Evolutionary conservation across 2,888 invertebrate genomes (phyloP), one percentile per base, ranked within the genome.

Genomic region (Campoletis raptor): DNA sequence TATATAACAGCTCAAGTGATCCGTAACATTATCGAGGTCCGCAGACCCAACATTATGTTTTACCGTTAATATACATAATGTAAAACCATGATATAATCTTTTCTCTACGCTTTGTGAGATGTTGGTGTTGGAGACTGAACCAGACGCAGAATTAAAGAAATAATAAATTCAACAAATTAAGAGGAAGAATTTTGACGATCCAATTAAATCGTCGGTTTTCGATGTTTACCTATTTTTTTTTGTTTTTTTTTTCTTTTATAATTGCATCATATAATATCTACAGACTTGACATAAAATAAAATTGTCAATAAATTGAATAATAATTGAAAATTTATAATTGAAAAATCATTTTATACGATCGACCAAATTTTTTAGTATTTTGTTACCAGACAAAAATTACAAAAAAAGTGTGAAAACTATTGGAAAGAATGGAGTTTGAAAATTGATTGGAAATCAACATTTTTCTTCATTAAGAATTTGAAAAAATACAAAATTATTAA

Each of bases 1-100:
- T 54, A 24, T 18, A 42, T 67, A 78, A 42, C 67, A 67, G 61
- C 69, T 86, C 84, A 73, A 84, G 81, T 86, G 86, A 78, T 81
- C 86, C 86, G 86, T 84, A 79, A 79, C 79, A 78, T 61, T 40
- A 78, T 37, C 37, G 45, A 52, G 40, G 61, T 78, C 57, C 45
- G 61, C 54, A n/a, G 45, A 66, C 64, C 54, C 61, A 54, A 61
- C 69, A 79, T 64, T 52, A 73, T 45, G 76, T 37, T 40, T 45
- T 40, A 52, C 45, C 36, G 57, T 48, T 57, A 86, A 81, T 72
- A 57, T 57, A 73, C 37, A 57, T 40, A 42, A 74, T 73, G 30
- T 24, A 36, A 37, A 85, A 66, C 69, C 54, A 54, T 52, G 36
- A 84, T 52, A 69, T 36, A 45, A 77, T 70, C 36, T 70, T 78